These are phyloP conservation scores for Tylochromis polylepis DNA, from an alignment of 2,113 vertebrate species.

Conservation along the genomic window DNA sequence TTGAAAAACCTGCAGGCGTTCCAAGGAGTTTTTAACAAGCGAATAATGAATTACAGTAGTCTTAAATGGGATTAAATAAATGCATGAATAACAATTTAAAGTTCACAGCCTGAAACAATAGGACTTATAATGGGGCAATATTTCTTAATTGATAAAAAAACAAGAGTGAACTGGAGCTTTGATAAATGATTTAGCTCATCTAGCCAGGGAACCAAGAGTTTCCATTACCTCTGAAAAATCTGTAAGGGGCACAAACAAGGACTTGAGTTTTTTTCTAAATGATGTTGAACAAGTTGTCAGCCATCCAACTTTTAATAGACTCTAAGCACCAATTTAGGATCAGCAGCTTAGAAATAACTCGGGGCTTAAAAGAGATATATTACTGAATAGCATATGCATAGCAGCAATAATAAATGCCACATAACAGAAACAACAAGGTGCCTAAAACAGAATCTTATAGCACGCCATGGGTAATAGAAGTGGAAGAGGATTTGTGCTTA, in stretches of 20 bases:
- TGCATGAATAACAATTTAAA: background rate
- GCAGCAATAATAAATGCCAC: background rate
- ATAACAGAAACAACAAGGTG: background rate
- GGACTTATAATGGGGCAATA: background rate
- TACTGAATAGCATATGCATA: background rate
- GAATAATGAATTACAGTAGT: background rate
- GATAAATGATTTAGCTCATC: background rate
- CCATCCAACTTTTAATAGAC: background rate
- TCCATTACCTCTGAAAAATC: background rate
- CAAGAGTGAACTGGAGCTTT: background rate
- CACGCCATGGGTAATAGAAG: background rate
- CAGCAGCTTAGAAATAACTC: background rate
- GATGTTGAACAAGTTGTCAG: background rate
- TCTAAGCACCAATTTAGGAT: background rate
- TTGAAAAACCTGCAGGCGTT: background rate
- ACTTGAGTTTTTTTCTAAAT: background rate
- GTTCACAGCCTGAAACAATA: background rate
- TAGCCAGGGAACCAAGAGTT: background rate
- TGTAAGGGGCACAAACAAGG: accelerated
- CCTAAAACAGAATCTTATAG: background rate
- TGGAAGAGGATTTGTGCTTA: background rate
- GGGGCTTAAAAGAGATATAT: background rate
- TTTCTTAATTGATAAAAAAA: background rate
- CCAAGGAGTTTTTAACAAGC: background rate
- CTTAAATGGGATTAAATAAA: background rate